Percentiles rank a stretch among this genome's conserved stretches.
Evolutionary conservation across 2,113 vertebrate species (phyloP).

Genomic region (Microtus richardsoni): DNA sequence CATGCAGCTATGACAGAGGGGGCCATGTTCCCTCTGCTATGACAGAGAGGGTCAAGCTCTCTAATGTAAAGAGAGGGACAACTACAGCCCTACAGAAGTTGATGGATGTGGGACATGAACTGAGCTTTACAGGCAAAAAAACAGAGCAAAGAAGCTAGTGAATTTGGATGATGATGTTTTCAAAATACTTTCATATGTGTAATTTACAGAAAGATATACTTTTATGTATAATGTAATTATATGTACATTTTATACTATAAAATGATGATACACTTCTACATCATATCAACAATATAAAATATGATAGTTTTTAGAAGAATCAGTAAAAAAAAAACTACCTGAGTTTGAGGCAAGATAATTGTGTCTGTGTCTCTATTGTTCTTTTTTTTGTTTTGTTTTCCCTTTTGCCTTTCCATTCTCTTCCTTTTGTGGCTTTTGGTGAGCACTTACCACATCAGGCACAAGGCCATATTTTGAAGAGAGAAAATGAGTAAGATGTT

Average conservation of each 20-base stretch:
- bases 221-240: too few species aligned
- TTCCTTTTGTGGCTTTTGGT: background rate
- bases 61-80: background rate
- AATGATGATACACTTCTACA: background rate
- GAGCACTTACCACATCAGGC: background rate
- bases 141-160: background rate
- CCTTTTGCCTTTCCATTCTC: background rate
- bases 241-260: too few species aligned
- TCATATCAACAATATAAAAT: background rate
- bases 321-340: background rate
- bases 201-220: background rate
- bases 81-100: accelerated
- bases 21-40: background rate
- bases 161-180: background rate
- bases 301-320: background rate
- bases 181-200: background rate
- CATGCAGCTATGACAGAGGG: background rate
- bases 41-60: background rate
- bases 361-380: background rate
- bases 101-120: background rate
- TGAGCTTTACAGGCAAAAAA: background rate
- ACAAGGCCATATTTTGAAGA: background rate
- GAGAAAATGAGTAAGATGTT: conserved; percentile 1
- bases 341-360: background rate
- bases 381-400: background rate